phyloP scores from a whole-genome alignment of 2,888 invertebrate species.

The Drosophila anomalata region DNA sequence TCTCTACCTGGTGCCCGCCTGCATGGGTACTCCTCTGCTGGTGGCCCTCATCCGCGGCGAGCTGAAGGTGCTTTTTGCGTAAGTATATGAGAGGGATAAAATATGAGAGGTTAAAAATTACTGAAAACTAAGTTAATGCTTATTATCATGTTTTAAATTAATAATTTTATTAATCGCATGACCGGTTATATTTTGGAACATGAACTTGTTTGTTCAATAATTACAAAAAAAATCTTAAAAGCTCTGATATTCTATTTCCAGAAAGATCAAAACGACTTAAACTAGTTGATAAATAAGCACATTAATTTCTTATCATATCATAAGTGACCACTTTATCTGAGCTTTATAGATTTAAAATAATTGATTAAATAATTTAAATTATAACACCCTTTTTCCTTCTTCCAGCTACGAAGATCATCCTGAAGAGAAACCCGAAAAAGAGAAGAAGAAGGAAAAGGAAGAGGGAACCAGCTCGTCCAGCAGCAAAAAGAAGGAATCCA shows the following conservation, averaged over 20 bases:
- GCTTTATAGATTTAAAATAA: background rate
- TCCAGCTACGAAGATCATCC: constrained; percentile 89
- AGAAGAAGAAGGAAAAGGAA: constrained; percentile 79
- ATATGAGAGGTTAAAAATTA: no score
- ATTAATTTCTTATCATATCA: background rate
- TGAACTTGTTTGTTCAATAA: background rate
- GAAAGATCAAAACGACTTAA: background rate
- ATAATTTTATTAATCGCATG: background rate
- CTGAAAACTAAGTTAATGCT: no score
- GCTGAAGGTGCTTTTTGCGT: constrained; percentile 94
- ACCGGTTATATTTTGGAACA: background rate
- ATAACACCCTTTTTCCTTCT: background rate
- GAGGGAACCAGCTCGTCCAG: constrained; percentile 66
- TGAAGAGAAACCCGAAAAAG: constrained; percentile 84
- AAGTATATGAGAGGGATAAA: constrained; percentile 85
- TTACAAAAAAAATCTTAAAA: background rate
- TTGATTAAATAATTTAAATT: background rate
- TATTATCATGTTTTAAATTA: background rate
- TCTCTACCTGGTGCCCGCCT: constrained; percentile 98
- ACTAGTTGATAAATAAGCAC: background rate
- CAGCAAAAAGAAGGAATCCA: constrained; percentile 83
- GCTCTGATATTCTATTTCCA: background rate
- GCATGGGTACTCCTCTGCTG: constrained; percentile 94
- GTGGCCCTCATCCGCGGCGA: constrained; percentile 96
- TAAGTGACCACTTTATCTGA: background rate